phyloP scores from a whole-genome alignment of 2,797 vertebrate species.

The Paramormyrops hopkinsi region DNA sequence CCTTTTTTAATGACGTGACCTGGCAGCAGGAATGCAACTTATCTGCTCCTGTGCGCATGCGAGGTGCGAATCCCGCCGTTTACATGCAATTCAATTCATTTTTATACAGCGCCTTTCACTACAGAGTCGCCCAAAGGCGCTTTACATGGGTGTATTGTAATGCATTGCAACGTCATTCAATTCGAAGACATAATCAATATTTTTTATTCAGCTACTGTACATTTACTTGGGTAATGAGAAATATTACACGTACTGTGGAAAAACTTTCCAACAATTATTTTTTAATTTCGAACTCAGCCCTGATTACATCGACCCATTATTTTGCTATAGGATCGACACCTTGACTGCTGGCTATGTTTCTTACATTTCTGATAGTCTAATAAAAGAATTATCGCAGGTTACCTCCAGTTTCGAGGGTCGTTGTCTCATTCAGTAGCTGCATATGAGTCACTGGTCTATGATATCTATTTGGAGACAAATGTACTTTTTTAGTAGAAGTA shows the following conservation, averaged over 20 bases:
- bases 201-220: neutral
- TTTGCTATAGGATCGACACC: neutral
- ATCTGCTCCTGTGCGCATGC: neutral
- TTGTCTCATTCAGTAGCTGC: neutral
- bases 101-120: neutral
- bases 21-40: neutral
- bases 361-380: neutral
- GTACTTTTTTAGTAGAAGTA: neutral
- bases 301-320: neutral
- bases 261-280: neutral
- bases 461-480: neutral
- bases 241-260: neutral
- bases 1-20: neutral
- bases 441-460: neutral
- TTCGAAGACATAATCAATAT: neutral
- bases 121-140: neutral
- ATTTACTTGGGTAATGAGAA: neutral
- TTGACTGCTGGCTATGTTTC: neutral
- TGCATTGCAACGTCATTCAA: neutral
- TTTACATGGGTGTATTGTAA: neutral
- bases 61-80: neutral
- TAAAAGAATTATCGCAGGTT: neutral
- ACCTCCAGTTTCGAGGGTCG: neutral
- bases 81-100: neutral
- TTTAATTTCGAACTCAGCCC: neutral